Base-by-base conservation (phyloP, 1,140 invertebrate species). In the Nomia melanderi region DNA sequence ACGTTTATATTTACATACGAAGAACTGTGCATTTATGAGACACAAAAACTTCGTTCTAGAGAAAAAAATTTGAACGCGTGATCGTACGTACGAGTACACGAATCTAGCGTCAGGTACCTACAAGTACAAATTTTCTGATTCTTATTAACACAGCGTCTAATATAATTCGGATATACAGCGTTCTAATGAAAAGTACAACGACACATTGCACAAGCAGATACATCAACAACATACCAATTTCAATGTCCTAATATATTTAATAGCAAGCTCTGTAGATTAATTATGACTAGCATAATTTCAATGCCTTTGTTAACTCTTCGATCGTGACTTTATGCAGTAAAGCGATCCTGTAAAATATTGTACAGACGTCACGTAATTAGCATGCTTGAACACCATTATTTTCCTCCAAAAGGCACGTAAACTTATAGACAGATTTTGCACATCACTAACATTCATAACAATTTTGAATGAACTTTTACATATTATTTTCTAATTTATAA, bases 331-430 rank as follows among this genome's bases (percentile, higher is more conserved):
- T 70, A 77, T 11, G 33, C 36, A 71, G 70, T n/a, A n/a, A 17
- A 50, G 44, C 44, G 57, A 17, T 44, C 41, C 20, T 44, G 41
- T 14, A 44, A 20, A 63, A 64, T 36, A 25, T 64, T 56, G 66
- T 33, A 36, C 47, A 63, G 41, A 66, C 7, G 62, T 17, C 20
- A 60, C 36, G 11, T 54, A 39, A 64, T 80, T 57, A 73, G 57
- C 63, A 29, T 76, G 27, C 72, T n/a, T 78, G 75, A 87, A 78
- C 78, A 86, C 78, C 59, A 83, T 82, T 65, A 71, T 83, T 85
- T 71, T 76, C 63, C 59, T 81, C 69, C 29, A 79, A 79, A 90
- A 90, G 88, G 87, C 87, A 90, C 86, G 65, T 83, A 72, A 79
- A 78, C 50, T 81, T 85, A 72, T 83, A 83, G 76, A 83, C 54